Base-by-base conservation (phyloP, 2,113 vertebrate species). In the Pedetes capensis region DNA sequence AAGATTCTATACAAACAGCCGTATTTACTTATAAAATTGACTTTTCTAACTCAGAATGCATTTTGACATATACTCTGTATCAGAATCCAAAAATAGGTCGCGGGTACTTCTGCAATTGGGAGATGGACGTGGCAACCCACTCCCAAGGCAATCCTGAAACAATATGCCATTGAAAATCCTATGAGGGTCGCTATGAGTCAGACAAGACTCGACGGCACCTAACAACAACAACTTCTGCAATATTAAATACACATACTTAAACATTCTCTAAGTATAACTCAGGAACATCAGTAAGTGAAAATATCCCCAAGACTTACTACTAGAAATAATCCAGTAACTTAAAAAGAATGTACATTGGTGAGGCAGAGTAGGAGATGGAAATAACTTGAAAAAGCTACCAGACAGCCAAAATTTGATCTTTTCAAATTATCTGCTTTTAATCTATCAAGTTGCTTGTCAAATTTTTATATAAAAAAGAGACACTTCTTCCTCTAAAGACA, bases 401-500 rank as follows among this genome's bases (percentile, higher is more conserved):
- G 14, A 47, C 20, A 59, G 47, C 42, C n/a, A 86, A 95, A 83
- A 83, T 47, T 11, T 63, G 34, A 23, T 79, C 34, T 42, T 69
- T 57, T 69, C 47, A 68, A 94, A 89, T 75, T 91, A 68, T 44
- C 87, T 16, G 83, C n/a, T 42, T 94, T 92, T 87, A 68, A 80
- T 34, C 11, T 53, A 37, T 18, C 49, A 92, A 96, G 75, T 14
- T 79, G 44, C 64, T 57, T 68, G 34, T 13, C n/a, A 83, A 63
- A 84, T 66, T 94, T 84, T 95, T 74, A 89, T 34, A 78, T 49
- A 87, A 64, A 96, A 93, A 93, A 29, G 66, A 61, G 9, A 83
- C 3, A 37, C 2, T 55, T 57, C n/a, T n/a, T n/a, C n/a, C n/a
- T n/a, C n/a, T n/a, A n/a, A n/a, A n/a, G n/a, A n/a, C n/a, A n/a